Percentiles rank a stretch among this genome's conserved stretches.
Conservation (phyloP, 2,113 vertebrate genomes). For the Noturus placidus region DNA sequence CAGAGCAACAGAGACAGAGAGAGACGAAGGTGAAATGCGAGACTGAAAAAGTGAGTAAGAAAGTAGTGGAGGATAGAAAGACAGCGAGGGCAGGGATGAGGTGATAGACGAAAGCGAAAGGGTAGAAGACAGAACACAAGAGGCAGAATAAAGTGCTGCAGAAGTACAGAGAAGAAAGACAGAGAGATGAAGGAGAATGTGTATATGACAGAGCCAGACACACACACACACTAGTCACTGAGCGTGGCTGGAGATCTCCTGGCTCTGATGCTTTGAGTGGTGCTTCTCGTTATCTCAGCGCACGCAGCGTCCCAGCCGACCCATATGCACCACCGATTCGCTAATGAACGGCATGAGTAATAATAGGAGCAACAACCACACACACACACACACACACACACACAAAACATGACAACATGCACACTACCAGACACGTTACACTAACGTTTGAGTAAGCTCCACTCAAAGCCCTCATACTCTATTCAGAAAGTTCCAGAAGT, state of each 20-base stretch:
- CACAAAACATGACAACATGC: conserved; percentile 1
- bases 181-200: conserved; percentile 52
- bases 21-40: background rate
- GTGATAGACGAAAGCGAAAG: conserved; percentile 28
- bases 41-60: conserved; percentile 7
- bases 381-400: background rate
- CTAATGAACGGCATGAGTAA: background rate
- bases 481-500: background rate
- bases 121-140: conserved; percentile 29
- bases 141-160: conserved; percentile 34
- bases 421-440: background rate
- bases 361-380: conserved; percentile 38
- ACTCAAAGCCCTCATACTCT: background rate
- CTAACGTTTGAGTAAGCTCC: background rate
- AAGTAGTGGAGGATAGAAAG: conserved; percentile 1
- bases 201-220: background rate
- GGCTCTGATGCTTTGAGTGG: conserved; percentile 12
- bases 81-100: conserved; percentile 22
- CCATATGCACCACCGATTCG: background rate
- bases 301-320: background rate
- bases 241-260: background rate
- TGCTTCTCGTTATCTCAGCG: conserved; percentile 24
- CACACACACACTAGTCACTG: background rate
- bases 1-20: conserved; percentile 3
- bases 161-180: conserved; percentile 29